Conservation (phyloP, 2,888 invertebrate species). For the Chironomus tentans region DNA sequence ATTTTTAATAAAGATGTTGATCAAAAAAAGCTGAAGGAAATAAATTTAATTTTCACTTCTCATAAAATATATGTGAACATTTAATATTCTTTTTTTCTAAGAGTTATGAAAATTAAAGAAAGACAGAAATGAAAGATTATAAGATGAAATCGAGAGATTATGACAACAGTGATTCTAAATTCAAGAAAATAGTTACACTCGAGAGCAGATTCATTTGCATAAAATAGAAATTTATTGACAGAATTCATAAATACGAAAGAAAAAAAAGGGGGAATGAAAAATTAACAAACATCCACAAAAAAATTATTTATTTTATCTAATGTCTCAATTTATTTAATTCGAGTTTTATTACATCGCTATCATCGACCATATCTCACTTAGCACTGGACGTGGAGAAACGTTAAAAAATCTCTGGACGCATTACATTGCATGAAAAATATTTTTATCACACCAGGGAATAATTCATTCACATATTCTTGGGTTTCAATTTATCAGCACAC, state of each 20-base stretch:
- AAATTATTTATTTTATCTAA: slow-evolving; percentile 16
- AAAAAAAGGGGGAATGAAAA: too few species aligned
- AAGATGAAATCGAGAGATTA: neutral
- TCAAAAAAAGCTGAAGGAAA: neutral
- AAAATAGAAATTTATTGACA: slow-evolving; percentile 15
- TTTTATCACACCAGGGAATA: slow-evolving; percentile 5
- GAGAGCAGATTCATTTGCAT: slow-evolving; percentile 9
- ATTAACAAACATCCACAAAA: neutral
- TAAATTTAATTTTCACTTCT: neutral
- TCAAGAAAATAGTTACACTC: neutral
- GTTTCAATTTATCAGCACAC: neutral
- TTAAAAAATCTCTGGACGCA: neutral
- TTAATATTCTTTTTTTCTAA: neutral
- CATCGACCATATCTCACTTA: neutral
- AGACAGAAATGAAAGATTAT: neutral
- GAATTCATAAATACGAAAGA: too few species aligned
- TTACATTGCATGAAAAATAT: neutral
- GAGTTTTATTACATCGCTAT: neutral
- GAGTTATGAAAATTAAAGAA: neutral
- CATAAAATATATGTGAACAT: neutral
- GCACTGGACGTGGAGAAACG: neutral
- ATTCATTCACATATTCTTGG: neutral
- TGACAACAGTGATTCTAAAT: neutral
- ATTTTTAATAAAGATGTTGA: slow-evolving; percentile 19
- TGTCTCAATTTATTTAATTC: slow-evolving; percentile 18